Base-by-base conservation (phyloP, 2,113 vertebrate genomes). In the Paradoxurus hermaphroditus region DNA sequence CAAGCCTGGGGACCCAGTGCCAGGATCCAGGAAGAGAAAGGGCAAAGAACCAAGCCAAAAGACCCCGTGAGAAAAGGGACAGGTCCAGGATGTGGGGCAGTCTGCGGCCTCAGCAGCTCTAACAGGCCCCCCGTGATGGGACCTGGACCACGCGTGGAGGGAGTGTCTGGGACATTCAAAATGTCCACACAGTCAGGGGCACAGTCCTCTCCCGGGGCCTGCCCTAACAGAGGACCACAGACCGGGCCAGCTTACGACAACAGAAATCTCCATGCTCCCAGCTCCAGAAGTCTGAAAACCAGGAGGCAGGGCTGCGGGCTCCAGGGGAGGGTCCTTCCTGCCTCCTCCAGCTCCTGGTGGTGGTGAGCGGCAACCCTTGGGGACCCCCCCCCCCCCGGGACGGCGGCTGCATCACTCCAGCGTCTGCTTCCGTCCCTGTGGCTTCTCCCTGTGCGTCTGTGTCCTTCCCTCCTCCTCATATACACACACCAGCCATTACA, bases 131-230 rank as follows among this genome's bases (percentile, higher is more conserved):
- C 23, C 13, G 23, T 1, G 23, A 44, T 44, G 13, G 2, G 25
- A 29, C 56, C 21, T 2, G 39, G 56, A 31, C 81, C 82, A 49
- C 15, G 10, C 2, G 0, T 3, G 25, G 34, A 21, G 6, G 62
- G 16, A 62, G 36, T 10, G 10, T 53, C 19, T 25, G 36, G 27
- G 34, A 27, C 31, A 14, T 12, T 23, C 41, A 36, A 1, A 31
- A 41, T 27, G 67, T 41, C 36, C 10, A 49, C 36, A 13, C 78
- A 1, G 2, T 11, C 9, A 18, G 51, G 7, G 27, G 14, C 77
- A 8, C 8, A 15, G 41, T 18, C 31, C 11, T 41, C 21, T 41
- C 14, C 67, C 4, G 1, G 0, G 7, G 31, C 41, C 41, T 1
- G 0, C 68, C 67, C 21, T 31, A 84, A 27, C 65, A 29, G 27